These are phyloP conservation scores for Nanorana parkeri DNA, from an alignment of 2,113 vertebrate species.

Conservation along the genomic window DNA sequence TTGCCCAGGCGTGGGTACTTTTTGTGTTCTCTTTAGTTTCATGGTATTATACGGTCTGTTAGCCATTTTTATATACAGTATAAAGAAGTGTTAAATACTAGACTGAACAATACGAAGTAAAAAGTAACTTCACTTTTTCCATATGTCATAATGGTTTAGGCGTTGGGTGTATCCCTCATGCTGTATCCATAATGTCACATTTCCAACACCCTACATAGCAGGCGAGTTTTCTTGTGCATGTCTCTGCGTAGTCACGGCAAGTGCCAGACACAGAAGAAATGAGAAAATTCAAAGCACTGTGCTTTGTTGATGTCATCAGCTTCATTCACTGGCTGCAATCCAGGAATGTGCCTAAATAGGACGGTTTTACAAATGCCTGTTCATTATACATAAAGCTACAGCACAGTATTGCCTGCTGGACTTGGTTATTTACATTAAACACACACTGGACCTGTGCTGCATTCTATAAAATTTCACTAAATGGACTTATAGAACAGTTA, in stretches of 20 bases:
- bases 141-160: too few species aligned
- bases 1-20: too few species aligned
- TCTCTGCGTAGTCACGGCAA: background rate
- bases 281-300: background rate
- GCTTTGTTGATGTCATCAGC: conserved; percentile 10
- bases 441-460: background rate
- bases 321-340: conserved; percentile 3
- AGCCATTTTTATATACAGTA: too few species aligned
- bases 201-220: background rate
- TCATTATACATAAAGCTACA: background rate
- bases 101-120: too few species aligned
- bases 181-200: background rate
- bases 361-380: conserved; percentile 16
- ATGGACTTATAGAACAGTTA: background rate
- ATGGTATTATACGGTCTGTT: too few species aligned
- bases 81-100: too few species aligned
- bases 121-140: too few species aligned
- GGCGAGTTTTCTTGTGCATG: conserved; percentile 4
- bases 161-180: background rate
- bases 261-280: background rate
- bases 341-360: conserved; percentile 19
- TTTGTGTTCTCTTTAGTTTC: too few species aligned
- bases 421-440: background rate
- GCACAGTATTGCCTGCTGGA: background rate
- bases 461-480: background rate